Conservation (phyloP, 2,888 invertebrate genomes). For the Agonopterix subpropinquella region DNA sequence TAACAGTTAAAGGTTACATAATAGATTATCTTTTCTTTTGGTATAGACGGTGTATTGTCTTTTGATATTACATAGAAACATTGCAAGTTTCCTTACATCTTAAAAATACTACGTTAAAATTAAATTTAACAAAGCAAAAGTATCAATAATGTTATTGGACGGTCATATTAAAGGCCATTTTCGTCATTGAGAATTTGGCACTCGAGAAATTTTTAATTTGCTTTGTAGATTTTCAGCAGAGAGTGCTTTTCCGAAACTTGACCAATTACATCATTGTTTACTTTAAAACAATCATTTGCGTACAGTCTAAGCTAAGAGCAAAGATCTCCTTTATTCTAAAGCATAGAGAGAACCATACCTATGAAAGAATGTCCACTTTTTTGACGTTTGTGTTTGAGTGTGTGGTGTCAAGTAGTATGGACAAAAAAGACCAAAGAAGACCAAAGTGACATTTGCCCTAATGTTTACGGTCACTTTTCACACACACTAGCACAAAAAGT, state of each 20-base stretch:
- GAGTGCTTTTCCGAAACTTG: conserved; percentile 1
- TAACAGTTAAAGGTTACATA: no score
- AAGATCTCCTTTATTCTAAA: no score
- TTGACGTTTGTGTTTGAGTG: no score
- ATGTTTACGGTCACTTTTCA: no score
- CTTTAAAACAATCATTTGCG: conserved; percentile 3
- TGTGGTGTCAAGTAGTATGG: no score
- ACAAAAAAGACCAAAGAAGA: no score
- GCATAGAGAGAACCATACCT: no score
- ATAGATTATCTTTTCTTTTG: neutral
- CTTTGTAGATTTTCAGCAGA: neutral
- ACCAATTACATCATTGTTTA: conserved; percentile 8
- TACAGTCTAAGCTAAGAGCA: neutral
- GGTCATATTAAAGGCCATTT: conserved; percentile 32
- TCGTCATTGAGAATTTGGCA: conserved; percentile 1
- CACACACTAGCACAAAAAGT: no score
- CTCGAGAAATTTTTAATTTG: neutral
- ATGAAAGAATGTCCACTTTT: no score
- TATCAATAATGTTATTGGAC: conserved; percentile 41
- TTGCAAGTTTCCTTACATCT: neutral
- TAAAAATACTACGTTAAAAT: conserved; percentile 12
- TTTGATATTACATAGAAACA: neutral
- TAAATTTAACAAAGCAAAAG: conserved; percentile 34
- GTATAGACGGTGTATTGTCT: conserved; percentile 1
- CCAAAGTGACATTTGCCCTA: no score